Percentiles rank a stretch among this genome's conserved stretches.
Evolutionary conservation across 1,140 invertebrate genomes (phyloP).

Genomic region (Fopius arisanus): DNA sequence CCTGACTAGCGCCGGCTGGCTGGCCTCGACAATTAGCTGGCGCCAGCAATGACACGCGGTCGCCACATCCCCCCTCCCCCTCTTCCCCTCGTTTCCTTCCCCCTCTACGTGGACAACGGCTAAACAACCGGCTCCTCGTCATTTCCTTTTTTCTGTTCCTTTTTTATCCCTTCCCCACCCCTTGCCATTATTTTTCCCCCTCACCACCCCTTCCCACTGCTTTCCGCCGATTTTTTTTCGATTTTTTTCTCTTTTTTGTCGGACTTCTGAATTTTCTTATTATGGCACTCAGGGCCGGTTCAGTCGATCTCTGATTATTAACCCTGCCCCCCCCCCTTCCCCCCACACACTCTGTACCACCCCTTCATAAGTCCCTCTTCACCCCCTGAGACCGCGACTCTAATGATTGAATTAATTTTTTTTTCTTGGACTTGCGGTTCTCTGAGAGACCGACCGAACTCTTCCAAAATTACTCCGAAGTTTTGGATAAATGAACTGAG

Average conservation of each 20-base stretch:
- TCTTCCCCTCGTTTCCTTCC: conserved; percentile 25
- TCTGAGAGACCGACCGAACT: no score
- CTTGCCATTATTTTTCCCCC: no score
- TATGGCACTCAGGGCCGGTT: no score
- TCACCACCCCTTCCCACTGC: no score
- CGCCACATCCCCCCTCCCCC: conserved; percentile 42
- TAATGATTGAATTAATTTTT: no score
- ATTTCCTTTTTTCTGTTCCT: conserved; percentile 10
- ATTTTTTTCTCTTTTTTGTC: not conserved
- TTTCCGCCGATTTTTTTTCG: not conserved
- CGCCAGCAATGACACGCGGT: conserved; percentile 60
- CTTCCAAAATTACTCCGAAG: no score
- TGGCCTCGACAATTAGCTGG: conserved; percentile 62
- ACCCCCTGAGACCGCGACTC: no score
- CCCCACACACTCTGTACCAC: not conserved
- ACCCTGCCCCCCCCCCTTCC: no score
- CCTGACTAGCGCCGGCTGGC: conserved; percentile 56
- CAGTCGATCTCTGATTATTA: no score
- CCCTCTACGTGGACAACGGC: conserved; percentile 15
- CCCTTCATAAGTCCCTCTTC: no score
- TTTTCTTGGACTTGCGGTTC: not conserved
- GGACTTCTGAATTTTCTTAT: no score
- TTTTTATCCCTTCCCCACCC: not conserved
- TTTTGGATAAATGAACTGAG: no score
- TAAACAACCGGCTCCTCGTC: conserved; percentile 24